Percentiles rank a stretch among this genome's conserved stretches.
Conservation (phyloP, 2,113 vertebrate species). For the Pelecanoides urinatrix region DNA sequence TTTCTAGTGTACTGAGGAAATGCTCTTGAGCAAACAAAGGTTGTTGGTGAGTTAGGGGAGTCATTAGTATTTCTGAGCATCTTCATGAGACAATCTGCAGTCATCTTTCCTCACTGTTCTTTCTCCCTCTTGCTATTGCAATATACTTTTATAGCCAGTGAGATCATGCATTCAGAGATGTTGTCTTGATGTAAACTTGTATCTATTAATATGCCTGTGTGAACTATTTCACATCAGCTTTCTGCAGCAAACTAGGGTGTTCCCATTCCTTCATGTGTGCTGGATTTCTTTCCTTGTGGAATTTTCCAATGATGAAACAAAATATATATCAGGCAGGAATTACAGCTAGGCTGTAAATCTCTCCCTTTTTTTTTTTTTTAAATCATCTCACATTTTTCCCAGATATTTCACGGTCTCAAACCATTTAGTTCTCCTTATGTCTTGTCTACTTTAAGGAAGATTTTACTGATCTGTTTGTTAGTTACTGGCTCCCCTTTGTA, state of each 20-base stretch:
- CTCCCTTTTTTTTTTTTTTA: background rate
- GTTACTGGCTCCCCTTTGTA: background rate
- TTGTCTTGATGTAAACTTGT: background rate
- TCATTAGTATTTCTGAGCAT: background rate
- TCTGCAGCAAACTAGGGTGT: background rate
- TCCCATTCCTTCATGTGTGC: background rate
- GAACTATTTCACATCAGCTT: constrained; percentile 2
- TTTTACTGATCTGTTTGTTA: background rate
- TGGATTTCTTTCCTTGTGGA: background rate
- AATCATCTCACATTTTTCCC: background rate
- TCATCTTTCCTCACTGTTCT: background rate
- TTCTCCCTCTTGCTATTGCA: background rate
- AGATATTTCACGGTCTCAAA: background rate
- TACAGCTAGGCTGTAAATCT: background rate
- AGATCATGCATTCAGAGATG: constrained; percentile 2
- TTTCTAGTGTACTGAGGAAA: background rate
- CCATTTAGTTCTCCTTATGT: background rate
- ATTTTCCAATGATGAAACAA: constrained; percentile 2
- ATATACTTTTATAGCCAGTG: background rate
- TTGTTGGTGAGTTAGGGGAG: background rate
- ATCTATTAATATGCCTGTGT: background rate
- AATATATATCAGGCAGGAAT: background rate
- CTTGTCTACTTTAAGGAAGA: background rate
- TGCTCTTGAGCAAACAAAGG: background rate
- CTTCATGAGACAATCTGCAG: background rate